Percentiles rank a stretch among this genome's conserved stretches.
phyloP scores from a whole-genome alignment of 2,797 vertebrate species.

The Nannoperca obscura region DNA sequence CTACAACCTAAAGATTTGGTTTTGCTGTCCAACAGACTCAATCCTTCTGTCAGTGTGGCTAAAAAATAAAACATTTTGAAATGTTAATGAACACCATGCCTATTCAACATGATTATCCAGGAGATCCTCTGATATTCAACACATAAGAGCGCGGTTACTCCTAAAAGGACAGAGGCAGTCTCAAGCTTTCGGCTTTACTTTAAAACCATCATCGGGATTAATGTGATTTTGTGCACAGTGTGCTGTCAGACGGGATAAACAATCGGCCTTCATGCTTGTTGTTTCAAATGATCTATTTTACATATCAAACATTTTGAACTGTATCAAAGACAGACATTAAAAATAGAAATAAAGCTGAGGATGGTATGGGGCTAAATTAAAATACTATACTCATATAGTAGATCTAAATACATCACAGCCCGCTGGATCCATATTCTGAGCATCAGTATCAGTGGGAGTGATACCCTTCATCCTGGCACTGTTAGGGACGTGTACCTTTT shows the following conservation, averaged over 20 bases:
- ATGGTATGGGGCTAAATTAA: not conserved
- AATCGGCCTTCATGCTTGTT: not conserved
- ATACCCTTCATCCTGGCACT: not conserved
- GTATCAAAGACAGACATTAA: not conserved
- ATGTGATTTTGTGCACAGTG: not conserved
- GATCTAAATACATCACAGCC: constrained; percentile 2
- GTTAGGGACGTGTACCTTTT: not conserved
- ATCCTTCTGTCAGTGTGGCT: not conserved
- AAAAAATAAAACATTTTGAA: not conserved
- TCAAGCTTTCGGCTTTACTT: not conserved
- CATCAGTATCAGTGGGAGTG: not conserved
- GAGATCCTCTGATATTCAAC: not conserved
- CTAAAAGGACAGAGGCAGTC: not conserved
- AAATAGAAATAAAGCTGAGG: not conserved
- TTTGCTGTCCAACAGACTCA: not conserved
- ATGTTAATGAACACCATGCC: not conserved
- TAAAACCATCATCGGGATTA: not conserved
- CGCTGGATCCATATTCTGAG: not conserved
- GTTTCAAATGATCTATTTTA: not conserved
- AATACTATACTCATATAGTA: not conserved
- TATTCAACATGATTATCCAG: not conserved
- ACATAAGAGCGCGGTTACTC: not conserved
- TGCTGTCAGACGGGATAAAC: not conserved
- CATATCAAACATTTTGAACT: not conserved
- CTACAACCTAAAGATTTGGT: not conserved